phyloP scores from a whole-genome alignment of 2,113 vertebrate species.

The Paedocypris sp. region DNA sequence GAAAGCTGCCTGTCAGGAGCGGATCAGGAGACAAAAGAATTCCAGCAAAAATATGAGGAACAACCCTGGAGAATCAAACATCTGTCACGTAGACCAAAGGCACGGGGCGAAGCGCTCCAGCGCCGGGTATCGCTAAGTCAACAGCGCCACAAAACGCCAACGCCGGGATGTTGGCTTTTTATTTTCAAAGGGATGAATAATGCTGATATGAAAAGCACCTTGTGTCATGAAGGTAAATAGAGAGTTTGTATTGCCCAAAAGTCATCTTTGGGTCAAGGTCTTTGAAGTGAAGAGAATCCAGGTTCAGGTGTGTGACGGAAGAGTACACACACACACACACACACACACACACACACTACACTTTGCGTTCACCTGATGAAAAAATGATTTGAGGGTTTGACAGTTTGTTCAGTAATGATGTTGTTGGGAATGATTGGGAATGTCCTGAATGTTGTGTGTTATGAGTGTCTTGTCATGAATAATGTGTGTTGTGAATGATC shows the following conservation, averaged over 20 bases:
- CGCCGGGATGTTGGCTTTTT: conserved; percentile 41
- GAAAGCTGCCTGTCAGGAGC: conserved; percentile 47
- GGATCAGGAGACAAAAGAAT: conserved; percentile 47
- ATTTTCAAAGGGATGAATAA: conserved; percentile 53
- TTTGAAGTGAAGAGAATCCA: conserved; percentile 38
- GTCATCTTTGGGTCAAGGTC: conserved; percentile 62
- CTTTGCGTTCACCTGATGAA: too few species aligned
- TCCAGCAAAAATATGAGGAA: conserved; percentile 37
- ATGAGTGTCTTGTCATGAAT: too few species aligned
- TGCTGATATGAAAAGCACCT: conserved; percentile 59
- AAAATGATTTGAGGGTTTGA: too few species aligned
- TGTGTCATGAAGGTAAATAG: conserved; percentile 43
- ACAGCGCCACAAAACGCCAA: conserved; percentile 53
- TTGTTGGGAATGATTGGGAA: too few species aligned
- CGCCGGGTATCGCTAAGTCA: conserved; percentile 67
- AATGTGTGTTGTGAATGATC: too few species aligned
- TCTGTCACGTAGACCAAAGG: conserved; percentile 56
- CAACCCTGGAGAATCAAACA: conserved; percentile 40
- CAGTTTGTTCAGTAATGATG: too few species aligned
- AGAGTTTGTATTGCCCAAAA: conserved; percentile 56
- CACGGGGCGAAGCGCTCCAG: conserved; percentile 54
- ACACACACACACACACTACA: too few species aligned
- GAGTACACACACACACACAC: too few species aligned
- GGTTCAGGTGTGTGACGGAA: too few species aligned
- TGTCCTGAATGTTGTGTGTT: too few species aligned